phyloP scores from a whole-genome alignment of 2,113 vertebrate genomes.

The Triplophysa dalaica region DNA sequence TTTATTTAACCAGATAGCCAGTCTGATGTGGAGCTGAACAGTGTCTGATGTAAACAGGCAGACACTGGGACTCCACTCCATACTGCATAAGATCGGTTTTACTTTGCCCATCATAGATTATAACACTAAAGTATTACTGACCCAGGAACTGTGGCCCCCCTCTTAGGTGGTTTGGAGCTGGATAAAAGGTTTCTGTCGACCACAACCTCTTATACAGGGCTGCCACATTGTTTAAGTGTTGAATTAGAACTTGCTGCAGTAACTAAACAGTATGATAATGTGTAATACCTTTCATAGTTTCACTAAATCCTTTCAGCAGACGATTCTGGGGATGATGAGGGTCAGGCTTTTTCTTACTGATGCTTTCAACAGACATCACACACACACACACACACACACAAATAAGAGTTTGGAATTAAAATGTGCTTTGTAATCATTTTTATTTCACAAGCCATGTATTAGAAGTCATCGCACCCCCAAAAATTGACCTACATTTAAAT shows the following conservation, averaged over 20 bases:
- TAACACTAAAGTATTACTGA: background rate
- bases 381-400: too few relatives aligned
- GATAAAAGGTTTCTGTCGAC: slow-evolving; percentile 12
- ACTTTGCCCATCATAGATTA: slow-evolving; percentile 21
- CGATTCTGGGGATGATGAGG: background rate
- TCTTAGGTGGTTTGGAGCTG: background rate
- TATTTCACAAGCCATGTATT: too few relatives aligned
- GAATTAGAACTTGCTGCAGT: slow-evolving; percentile 4
- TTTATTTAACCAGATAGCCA: slow-evolving; percentile 77
- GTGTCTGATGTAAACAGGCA: slow-evolving; percentile 28
- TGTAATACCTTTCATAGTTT: background rate
- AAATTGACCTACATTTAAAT: too few relatives aligned
- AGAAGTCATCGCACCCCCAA: too few relatives aligned
- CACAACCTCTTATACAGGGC: background rate
- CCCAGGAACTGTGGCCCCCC: background rate
- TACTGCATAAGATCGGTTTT: slow-evolving; percentile 4
- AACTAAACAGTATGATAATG: background rate
- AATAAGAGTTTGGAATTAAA: too few relatives aligned
- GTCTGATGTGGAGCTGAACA: slow-evolving; percentile 65
- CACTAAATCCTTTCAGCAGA: slow-evolving; percentile 2
- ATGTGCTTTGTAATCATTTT: too few relatives aligned
- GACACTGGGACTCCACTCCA: slow-evolving; percentile 24
- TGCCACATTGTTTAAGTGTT: background rate
- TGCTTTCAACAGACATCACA: background rate
- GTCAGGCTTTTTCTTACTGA: slow-evolving; percentile 10